A percentile compares a stretch with the other conserved stretches of the same genome.
phyloP scores from a whole-genome alignment of 1,140 invertebrate species.

The Panonychus citri region DNA sequence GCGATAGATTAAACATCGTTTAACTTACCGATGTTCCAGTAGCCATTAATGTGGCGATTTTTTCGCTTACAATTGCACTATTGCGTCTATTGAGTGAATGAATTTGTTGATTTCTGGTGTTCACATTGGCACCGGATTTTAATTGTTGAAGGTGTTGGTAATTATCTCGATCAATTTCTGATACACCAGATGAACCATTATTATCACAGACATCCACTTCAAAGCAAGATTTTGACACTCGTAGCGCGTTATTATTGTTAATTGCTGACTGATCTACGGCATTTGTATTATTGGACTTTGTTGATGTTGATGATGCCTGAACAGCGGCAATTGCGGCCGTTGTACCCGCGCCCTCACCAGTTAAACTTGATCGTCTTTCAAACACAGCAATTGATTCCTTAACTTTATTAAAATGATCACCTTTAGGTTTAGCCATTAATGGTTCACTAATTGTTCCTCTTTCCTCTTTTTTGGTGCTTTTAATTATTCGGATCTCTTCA shows the following conservation, averaged over 20 bases:
- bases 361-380: slow-evolving; percentile 7
- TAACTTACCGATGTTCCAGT: slow-evolving; percentile 3
- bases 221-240: slow-evolving; percentile 11
- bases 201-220: slow-evolving; percentile 7
- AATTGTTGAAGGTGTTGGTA: background rate
- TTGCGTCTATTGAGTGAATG: slow-evolving; percentile 4
- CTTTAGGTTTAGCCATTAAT: background rate
- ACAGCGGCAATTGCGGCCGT: no score
- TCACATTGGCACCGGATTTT: background rate
- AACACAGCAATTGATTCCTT: slow-evolving; percentile 8
- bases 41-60: slow-evolving; percentile 8
- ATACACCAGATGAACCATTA: slow-evolving; percentile 2
- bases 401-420: slow-evolving; percentile 6
- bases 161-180: background rate
- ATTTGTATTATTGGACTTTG: background rate
- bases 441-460: background rate
- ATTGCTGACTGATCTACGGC: background rate
- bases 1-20: no score
- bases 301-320: background rate
- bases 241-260: slow-evolving; percentile 2
- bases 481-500: background rate
- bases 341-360: no score
- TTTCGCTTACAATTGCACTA: slow-evolving; percentile 7
- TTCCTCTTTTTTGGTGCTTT: background rate
- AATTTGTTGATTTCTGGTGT: slow-evolving; percentile 2